phyloP scores from a whole-genome alignment of 2,888 invertebrate species.

The Drosophila eohydei region DNA sequence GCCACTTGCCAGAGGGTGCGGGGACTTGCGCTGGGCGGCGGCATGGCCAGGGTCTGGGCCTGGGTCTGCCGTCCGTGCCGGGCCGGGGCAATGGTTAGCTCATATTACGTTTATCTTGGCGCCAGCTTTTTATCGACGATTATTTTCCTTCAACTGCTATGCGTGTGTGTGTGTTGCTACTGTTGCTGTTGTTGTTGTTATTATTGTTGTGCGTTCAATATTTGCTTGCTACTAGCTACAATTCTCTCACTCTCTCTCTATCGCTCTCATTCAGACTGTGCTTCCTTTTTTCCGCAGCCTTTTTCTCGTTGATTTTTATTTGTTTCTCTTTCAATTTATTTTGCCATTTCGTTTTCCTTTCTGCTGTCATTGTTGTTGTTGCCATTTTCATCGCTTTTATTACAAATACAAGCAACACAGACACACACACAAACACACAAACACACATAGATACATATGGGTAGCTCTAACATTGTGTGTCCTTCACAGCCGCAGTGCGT shows the following conservation, averaged over 20 bases:
- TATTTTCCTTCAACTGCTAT: conserved; percentile 69
- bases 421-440: conserved; percentile 30
- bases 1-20: conserved; percentile 63
- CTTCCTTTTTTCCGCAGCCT: conserved; percentile 75
- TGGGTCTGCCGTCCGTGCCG: conserved; percentile 21
- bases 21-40: conserved; percentile 3
- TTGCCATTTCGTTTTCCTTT: conserved; percentile 82
- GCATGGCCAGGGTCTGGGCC: conserved; percentile 18
- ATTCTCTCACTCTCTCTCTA: conserved; percentile 49
- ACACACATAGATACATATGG: conserved; percentile 62
- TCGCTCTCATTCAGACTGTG: conserved; percentile 43
- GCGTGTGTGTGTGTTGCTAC: conserved; percentile 66
- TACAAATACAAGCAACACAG: conserved; percentile 69
- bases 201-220: conserved; percentile 68
- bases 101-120: conserved; percentile 79
- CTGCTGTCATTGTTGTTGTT: conserved; percentile 76
- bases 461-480: conserved; percentile 76
- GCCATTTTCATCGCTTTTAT: conserved; percentile 81
- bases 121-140: conserved; percentile 78
- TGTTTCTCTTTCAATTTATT: conserved; percentile 83
- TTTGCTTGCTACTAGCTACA: conserved; percentile 71
- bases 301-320: conserved; percentile 82
- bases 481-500: conserved; percentile 72
- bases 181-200: conserved; percentile 40
- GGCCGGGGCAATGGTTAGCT: conserved; percentile 73